A percentile compares a stretch with the other conserved stretches of the same genome.
Evolutionary conservation across 92 coral and sea anemone genomes (phyloP).

Genomic region (Parazoanthus atlanticus): DNA sequence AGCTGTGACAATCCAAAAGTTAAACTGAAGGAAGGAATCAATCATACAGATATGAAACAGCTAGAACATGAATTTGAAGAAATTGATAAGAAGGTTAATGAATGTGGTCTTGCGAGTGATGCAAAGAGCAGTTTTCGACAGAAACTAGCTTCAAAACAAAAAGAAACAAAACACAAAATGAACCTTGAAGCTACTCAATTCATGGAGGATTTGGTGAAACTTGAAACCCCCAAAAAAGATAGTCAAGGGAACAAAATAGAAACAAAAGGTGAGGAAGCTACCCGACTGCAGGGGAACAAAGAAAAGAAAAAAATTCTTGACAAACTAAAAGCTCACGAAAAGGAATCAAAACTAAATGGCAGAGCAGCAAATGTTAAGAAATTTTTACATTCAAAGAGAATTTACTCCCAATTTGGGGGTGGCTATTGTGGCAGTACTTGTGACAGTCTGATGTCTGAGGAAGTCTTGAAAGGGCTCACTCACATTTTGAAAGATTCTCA

Average conservation of each 20-base stretch:
- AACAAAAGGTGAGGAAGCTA: background rate
- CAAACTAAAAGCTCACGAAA: background rate
- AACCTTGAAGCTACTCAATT: background rate
- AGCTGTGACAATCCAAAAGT: background rate
- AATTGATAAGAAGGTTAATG: background rate
- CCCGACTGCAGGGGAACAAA: background rate
- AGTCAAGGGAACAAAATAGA: background rate
- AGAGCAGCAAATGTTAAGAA: background rate
- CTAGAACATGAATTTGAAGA: background rate
- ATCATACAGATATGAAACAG: background rate
- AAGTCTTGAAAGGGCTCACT: background rate
- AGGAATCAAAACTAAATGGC: slow-evolving; percentile 1
- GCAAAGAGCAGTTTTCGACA: slow-evolving; percentile 3
- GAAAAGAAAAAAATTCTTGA: background rate
- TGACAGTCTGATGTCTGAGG: background rate
- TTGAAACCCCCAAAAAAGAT: background rate
- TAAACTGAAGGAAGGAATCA: background rate
- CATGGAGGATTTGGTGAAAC: background rate
- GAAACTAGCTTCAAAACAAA: slow-evolving; percentile 1
- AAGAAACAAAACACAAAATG: background rate
- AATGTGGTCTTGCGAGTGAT: slow-evolving; percentile 23
- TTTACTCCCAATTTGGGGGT: background rate
- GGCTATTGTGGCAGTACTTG: slow-evolving; percentile 4
- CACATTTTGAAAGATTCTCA: background rate
- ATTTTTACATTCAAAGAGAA: background rate